Evolutionary conservation across 2,113 vertebrate species (phyloP).

Genomic region (Crotalus horridus): DNA sequence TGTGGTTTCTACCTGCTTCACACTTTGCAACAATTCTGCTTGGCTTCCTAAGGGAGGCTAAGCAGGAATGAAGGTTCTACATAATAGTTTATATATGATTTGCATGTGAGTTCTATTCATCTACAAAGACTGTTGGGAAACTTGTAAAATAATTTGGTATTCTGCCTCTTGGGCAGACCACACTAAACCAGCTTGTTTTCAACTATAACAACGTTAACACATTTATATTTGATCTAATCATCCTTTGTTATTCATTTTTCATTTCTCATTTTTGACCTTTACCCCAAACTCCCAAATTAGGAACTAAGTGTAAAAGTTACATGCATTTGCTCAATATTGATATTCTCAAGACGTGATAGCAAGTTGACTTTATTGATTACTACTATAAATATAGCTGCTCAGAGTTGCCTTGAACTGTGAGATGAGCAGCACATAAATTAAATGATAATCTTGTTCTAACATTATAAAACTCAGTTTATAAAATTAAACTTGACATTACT

Average conservation of each 20-base stretch:
- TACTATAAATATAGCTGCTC: background rate
- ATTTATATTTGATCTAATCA: background rate
- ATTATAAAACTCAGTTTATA: background rate
- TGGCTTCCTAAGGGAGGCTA: background rate
- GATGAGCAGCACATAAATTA: background rate
- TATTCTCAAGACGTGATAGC: background rate
- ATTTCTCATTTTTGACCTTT: background rate
- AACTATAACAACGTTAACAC: background rate
- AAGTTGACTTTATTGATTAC: background rate
- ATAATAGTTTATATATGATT: background rate
- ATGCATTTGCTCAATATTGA: background rate
- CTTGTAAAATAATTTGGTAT: background rate
- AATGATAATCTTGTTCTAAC: background rate
- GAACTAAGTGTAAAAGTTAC: background rate
- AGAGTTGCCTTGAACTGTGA: background rate
- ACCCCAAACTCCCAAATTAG: background rate
- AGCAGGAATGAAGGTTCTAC: background rate
- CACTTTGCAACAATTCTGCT: background rate
- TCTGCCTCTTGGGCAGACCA: background rate
- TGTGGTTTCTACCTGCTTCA: background rate
- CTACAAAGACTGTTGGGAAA: background rate
- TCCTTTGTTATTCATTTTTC: background rate
- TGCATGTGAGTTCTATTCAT: background rate
- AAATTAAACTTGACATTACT: background rate
- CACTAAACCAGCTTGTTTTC: background rate